These are phyloP conservation scores for Charadrius vociferus DNA, from an alignment of 2,113 vertebrate genomes.

Conservation along the genomic window DNA sequence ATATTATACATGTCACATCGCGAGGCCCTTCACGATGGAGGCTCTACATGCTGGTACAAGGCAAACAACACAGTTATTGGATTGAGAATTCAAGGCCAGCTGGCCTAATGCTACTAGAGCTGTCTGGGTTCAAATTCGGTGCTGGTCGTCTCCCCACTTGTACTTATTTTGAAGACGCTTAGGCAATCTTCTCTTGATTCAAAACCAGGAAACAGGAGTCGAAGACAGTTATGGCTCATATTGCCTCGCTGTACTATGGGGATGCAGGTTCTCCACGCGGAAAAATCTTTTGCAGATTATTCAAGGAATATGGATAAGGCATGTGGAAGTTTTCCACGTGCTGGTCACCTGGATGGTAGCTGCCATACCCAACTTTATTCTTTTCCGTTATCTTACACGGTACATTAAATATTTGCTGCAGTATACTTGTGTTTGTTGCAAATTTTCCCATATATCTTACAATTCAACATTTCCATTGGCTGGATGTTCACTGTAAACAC, in stretches of 20 bases:
- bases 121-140: background rate
- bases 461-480: slow-evolving; percentile 11
- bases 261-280: fast-evolving
- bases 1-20: fast-evolving
- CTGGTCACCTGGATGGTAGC: background rate
- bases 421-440: background rate
- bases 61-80: background rate
- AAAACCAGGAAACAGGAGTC: background rate
- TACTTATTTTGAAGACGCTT: background rate
- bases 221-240: fast-evolving
- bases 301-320: background rate
- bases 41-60: background rate
- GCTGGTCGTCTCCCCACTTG: background rate
- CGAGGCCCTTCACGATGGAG: background rate
- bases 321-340: fast-evolving
- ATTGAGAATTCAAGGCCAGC: background rate
- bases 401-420: background rate
- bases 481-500: slow-evolving; percentile 55
- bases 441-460: background rate
- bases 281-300: background rate
- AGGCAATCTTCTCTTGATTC: background rate
- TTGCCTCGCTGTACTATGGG: too few relatives aligned
- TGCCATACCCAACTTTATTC: background rate
- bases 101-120: background rate
- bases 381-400: background rate